Evolutionary conservation across 1,140 invertebrate genomes (phyloP), one percentile per base, ranked within the genome.

Genomic region (Ladona fulva): DNA sequence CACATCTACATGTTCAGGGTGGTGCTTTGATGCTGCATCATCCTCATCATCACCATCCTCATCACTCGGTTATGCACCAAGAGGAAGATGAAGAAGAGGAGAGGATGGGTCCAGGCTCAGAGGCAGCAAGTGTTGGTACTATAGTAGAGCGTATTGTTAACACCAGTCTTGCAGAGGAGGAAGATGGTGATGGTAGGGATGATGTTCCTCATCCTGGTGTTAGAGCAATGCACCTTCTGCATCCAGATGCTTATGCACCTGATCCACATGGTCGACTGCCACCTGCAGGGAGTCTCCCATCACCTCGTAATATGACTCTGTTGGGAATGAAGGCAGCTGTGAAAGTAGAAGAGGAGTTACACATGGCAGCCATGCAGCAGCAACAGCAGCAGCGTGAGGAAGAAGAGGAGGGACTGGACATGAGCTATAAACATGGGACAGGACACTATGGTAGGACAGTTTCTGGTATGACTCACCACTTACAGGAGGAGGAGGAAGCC

Each of bases 391-490:
- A 75, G 74, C 19, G 37, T 3, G 24, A 75, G 37, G 74, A 25
- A 24, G 66, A 76, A 42, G 66, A 29, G n/a, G 29, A 74, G 74
- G 80, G 80, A n/a, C 75, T 82, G 29, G 81, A 82, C 42, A 82
- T 82, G 81, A 82, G 79, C 66, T 82, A 82, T 74, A 82, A 82
- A 74, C 80, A 74, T 24, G 66, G n/a, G 24, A 74, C n/a, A 74
- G 66, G n/a, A 74, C 29, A 75, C 24, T 75, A 25, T 25, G 37
- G 37, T 19, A n/a, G 37, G 37, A 74, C n/a, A 74, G 24, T 22
- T 74, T 16, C 74, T 19, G 37, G 16, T 14, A 25, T 42, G 24
- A 10, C 24, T 1, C 29, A 25, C 29, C 74, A 75, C 19, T 25
- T 75, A 25, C 19, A 75, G 37, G 24, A 25, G 16, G 74, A 75